Evolutionary conservation across 2,797 vertebrate species (phyloP).

Genomic region (Anisognathus igniventris): DNA sequence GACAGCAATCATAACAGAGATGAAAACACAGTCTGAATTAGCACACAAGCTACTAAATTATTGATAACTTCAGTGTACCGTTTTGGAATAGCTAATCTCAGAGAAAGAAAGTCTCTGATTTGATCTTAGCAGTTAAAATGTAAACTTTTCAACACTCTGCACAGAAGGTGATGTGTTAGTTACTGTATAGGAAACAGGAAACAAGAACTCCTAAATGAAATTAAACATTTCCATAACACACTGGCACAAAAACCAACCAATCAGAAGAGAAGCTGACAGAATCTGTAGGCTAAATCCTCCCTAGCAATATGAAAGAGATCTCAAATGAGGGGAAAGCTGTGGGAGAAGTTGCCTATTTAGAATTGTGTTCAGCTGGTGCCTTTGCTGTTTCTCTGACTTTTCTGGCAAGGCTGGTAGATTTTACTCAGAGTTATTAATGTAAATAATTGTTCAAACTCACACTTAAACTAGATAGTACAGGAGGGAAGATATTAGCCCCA

Average conservation of each 20-base stretch:
- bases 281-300: background rate
- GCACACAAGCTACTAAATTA: background rate
- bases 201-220: background rate
- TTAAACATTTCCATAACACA: background rate
- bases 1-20: background rate
- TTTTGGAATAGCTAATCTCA: background rate
- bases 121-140: background rate
- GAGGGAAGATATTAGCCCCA: background rate
- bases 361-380: background rate
- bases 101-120: background rate
- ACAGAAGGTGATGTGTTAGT: background rate
- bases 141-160: background rate
- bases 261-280: background rate
- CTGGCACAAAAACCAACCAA: background rate
- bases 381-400: background rate
- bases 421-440: background rate
- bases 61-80: background rate
- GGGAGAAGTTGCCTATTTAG: background rate
- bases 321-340: background rate
- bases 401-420: background rate
- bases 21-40: background rate
- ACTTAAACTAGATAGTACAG: background rate
- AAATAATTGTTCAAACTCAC: background rate
- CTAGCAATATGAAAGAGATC: background rate
- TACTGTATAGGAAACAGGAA: background rate